Evolutionary conservation across 2,888 invertebrate species (phyloP), one percentile per base, ranked within the genome.

Genomic region (Stenoptilia bipunctidactyla): DNA sequence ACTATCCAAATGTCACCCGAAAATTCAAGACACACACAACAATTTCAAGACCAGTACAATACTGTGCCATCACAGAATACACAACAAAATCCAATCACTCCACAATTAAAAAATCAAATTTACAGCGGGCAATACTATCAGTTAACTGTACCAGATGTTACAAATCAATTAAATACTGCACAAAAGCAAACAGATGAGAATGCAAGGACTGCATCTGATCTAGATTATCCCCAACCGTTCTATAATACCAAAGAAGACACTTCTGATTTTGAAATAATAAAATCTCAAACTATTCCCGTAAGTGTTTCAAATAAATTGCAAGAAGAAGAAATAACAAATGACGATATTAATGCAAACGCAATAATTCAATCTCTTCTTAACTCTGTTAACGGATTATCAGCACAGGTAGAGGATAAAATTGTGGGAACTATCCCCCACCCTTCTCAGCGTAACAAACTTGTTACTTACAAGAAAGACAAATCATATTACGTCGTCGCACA

Each of bases 91-190:
- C 34, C 44, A 33, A 45, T 41, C 27, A 46, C 48, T 20, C 55
- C 56, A 27, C 52, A 56, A 9, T 57, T 51, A 42, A 54, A 58
- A 48, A 65, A 65, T 35, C 60, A 66, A 46, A 51, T 79, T 50
- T 80, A 79, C 51, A 82, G 82, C 46, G 82, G 80, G 15, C 82
- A 83, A 51, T 52, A 79, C 39, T 83, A 83, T 47, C 67, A 80
- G 51, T 59, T 67, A 36, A 67, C 82, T 15, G 82, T 82, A 35
- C 79, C 79, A 40, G 74, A 77, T 45, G 80, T 82, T 15, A 75
- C 74, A 12, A 65, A 53, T 42, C 65, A 76, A 46, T 59, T 77
- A 45, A 30, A 30, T n/a, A n/a, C 6, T 49, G 52, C 50, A 35
- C 38, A 46, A 38, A 49, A 46, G 41, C 55, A 53, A 8, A 30